Percentiles rank a stretch among this genome's conserved stretches.
Conservation (phyloP, 2,888 invertebrate genomes). For the Lycophotia porphyrea region DNA sequence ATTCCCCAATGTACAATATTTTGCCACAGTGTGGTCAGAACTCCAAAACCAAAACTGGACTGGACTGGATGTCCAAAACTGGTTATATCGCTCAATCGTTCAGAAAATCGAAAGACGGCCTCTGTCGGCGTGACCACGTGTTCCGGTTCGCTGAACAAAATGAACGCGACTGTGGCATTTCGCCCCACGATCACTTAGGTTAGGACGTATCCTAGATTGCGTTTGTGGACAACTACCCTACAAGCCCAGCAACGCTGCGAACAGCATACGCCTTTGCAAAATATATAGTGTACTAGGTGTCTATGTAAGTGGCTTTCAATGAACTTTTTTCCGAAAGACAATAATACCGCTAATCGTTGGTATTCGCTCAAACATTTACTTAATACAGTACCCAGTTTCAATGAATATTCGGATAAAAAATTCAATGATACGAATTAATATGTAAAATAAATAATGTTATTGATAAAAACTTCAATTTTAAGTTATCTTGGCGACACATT, state of each 20-base stretch:
- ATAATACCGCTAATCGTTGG: conserved; percentile 36
- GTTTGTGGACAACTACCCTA: not conserved
- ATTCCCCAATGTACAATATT: not conserved
- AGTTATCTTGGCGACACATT: not conserved
- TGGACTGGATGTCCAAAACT: no score
- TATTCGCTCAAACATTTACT: conserved; percentile 26
- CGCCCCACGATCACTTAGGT: not conserved
- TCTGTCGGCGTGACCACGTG: not conserved
- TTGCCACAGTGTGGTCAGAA: no score
- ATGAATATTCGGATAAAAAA: conserved; percentile 1
- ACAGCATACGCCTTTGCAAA: not conserved
- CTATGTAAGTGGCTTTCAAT: not conserved
- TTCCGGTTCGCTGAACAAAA: not conserved
- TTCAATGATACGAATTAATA: not conserved
- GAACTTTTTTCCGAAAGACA: conserved; percentile 28
- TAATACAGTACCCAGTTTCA: not conserved
- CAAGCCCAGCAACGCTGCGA: not conserved
- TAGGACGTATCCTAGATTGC: not conserved
- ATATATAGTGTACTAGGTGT: conserved; percentile 2
- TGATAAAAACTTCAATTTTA: not conserved
- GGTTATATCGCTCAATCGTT: not conserved
- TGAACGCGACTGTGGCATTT: not conserved
- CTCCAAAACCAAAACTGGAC: no score
- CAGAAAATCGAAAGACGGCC: not conserved
- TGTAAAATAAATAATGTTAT: not conserved